phyloP scores from a whole-genome alignment of 2,797 vertebrate species.

The Melanogrammus aeglefinus region DNA sequence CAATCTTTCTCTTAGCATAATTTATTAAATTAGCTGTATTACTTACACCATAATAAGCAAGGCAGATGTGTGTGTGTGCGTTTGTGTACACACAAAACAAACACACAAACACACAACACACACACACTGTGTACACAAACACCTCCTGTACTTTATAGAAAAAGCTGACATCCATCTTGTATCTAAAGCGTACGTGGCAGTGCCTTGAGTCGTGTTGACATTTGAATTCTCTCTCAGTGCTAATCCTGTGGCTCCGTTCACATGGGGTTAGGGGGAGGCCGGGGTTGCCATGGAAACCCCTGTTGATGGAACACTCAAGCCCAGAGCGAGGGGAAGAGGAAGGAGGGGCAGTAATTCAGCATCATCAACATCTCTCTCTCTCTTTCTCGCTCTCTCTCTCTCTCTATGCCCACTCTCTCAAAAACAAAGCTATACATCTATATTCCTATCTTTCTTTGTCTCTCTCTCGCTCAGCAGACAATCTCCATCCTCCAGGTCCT shows the following conservation, averaged over 20 bases:
- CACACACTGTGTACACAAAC: conserved; percentile 24
- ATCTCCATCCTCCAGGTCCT: not conserved
- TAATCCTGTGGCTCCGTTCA: conserved; percentile 71
- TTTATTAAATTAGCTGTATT: not conserved
- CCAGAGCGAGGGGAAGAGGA: conserved; percentile 46
- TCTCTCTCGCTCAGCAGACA: no score
- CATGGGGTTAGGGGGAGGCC: conserved; percentile 70
- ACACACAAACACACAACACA: conserved; percentile 15
- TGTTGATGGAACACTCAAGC: conserved; percentile 64
- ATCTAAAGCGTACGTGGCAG: conserved; percentile 65
- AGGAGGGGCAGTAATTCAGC: conserved; percentile 51
- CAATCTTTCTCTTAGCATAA: not conserved
- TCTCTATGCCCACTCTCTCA: no score
- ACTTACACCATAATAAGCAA: not conserved
- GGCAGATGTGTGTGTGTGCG: no score
- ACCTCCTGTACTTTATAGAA: conserved; percentile 23
- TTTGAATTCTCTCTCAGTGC: conserved; percentile 70
- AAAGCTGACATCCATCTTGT: conserved; percentile 39
- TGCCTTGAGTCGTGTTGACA: conserved; percentile 68
- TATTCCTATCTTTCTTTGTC: not conserved
- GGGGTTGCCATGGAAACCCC: conserved; percentile 71
- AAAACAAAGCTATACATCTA: no score
- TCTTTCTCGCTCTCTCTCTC: not conserved
- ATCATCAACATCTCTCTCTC: conserved; percentile 47
- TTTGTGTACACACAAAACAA: not conserved